Evolutionary conservation across 2,113 vertebrate species (phyloP).

Genomic region (Cochlearius cochlearius): DNA sequence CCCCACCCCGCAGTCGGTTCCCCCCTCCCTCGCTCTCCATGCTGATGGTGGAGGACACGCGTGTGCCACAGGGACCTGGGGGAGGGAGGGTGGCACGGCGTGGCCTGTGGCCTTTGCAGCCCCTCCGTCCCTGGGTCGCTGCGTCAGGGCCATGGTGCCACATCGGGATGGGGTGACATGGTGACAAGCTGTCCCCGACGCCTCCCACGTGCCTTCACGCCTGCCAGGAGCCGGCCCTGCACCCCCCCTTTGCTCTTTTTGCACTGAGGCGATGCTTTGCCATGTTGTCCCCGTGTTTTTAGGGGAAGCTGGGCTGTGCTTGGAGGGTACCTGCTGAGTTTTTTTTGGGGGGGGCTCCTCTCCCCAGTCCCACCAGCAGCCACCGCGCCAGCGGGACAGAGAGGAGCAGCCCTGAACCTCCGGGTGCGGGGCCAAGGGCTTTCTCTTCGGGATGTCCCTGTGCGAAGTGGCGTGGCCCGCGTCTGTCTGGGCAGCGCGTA

Average conservation of each 20-base stretch:
- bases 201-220: fast-evolving
- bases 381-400: not conserved
- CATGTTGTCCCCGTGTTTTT: fast-evolving
- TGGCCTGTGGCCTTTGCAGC: not conserved
- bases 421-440: fast-evolving
- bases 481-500: fast-evolving
- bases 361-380: not conserved
- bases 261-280: not conserved
- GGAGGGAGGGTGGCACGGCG: not conserved
- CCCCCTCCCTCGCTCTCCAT: not conserved
- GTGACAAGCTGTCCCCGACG: not conserved
- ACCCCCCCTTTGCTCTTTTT: not conserved
- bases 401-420: not conserved
- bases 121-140: not conserved
- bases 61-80: fast-evolving
- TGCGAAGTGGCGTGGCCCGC: fast-evolving
- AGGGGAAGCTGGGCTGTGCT: not conserved
- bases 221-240: not conserved
- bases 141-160: fast-evolving
- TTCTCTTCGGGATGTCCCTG: not conserved
- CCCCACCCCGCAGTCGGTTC: not conserved
- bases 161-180: not conserved
- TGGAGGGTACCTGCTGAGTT: not conserved
- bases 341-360: not conserved
- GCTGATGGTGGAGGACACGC: fast-evolving